A percentile compares a stretch with the other conserved stretches of the same genome.
Evolutionary conservation across 2,797 vertebrate genomes (phyloP).

Genomic region (Pseudomugil tenellus): DNA sequence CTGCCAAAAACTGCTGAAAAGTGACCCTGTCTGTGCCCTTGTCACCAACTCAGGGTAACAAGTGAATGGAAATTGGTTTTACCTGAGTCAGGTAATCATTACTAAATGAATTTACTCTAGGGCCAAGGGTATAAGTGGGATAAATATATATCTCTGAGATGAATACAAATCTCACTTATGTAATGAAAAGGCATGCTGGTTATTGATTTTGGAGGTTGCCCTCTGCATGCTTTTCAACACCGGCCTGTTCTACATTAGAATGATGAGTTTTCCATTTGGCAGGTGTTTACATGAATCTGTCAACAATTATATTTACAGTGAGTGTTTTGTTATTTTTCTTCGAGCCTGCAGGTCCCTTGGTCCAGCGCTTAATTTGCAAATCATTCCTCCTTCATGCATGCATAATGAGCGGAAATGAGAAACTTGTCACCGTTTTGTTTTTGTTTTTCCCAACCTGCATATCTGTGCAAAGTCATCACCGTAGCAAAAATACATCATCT

Average conservation of each 20-base stretch:
- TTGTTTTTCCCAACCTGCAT: slow-evolving; percentile 38
- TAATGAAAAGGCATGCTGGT: slow-evolving; percentile 75
- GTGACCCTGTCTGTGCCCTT: slow-evolving; percentile 87
- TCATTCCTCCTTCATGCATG: slow-evolving; percentile 55
- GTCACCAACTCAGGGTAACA: slow-evolving; percentile 84
- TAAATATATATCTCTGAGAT: slow-evolving; percentile 84
- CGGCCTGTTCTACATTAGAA: slow-evolving; percentile 75
- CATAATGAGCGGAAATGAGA: slow-evolving; percentile 59
- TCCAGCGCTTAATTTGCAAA: slow-evolving; percentile 64
- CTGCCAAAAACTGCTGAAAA: slow-evolving; percentile 86
- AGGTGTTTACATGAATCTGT: slow-evolving; percentile 73
- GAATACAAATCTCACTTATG: slow-evolving; percentile 88
- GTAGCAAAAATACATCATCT: slow-evolving; percentile 54
- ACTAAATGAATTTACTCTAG: slow-evolving; percentile 89
- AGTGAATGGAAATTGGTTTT: slow-evolving; percentile 90
- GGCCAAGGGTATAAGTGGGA: slow-evolving; percentile 81
- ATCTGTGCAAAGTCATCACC: slow-evolving; percentile 60
- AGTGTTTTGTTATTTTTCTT: slow-evolving; percentile 55
- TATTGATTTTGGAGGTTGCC: slow-evolving; percentile 82
- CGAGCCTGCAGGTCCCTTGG: slow-evolving; percentile 45
- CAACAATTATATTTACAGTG: slow-evolving; percentile 56
- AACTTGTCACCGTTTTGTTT: slow-evolving; percentile 48
- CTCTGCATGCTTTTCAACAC: slow-evolving; percentile 71
- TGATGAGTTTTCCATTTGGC: slow-evolving; percentile 80
- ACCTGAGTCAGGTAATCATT: slow-evolving; percentile 94